These are phyloP conservation scores for Podilymbus podiceps DNA, from an alignment of 2,113 vertebrate species.

Conservation along the genomic window DNA sequence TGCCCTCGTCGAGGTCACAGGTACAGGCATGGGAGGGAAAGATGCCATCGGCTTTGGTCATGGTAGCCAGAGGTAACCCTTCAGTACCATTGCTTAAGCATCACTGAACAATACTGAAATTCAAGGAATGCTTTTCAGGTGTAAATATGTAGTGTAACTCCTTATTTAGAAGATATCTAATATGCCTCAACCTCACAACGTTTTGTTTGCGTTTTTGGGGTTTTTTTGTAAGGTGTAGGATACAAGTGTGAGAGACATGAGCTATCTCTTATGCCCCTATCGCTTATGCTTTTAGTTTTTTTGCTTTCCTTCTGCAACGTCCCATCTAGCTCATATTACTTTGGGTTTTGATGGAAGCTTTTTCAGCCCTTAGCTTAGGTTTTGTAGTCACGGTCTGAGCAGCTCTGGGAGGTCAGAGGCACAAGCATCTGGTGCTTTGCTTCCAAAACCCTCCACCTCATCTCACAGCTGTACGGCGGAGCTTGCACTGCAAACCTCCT, in stretches of 20 bases:
- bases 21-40: background rate
- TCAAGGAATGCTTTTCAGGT: background rate
- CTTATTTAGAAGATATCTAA: background rate
- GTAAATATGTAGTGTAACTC: background rate
- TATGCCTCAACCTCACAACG: too few species aligned
- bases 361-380: background rate
- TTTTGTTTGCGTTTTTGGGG: too few species aligned
- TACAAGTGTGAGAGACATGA: background rate
- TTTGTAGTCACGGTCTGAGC: background rate
- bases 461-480: background rate
- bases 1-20: fast-evolving
- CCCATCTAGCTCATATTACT: background rate
- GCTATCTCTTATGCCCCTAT: too few species aligned
- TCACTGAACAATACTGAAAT: background rate
- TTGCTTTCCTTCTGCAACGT: background rate
- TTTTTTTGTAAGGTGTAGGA: background rate
- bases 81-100: background rate
- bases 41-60: background rate
- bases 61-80: background rate
- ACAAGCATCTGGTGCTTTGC: background rate
- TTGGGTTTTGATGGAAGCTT: background rate
- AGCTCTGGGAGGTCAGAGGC: background rate
- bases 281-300: background rate
- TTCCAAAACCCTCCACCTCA: background rate
- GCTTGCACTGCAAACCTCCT: background rate